Evolutionary conservation across 2,113 vertebrate species (phyloP), one percentile per base, ranked within the genome.

Genomic region (Grantiella picta): DNA sequence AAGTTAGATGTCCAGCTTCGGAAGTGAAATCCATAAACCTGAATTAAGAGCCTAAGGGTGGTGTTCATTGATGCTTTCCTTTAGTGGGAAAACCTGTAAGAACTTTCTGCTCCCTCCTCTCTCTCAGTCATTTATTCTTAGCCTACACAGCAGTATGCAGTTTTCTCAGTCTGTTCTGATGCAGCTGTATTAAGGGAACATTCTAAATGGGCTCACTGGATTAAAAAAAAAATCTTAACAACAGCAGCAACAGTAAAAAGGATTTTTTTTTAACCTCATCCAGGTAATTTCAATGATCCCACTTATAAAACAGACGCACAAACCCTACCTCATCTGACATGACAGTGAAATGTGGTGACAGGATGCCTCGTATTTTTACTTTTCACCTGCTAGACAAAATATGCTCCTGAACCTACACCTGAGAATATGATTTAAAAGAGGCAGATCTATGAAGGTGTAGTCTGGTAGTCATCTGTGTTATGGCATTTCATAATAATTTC

Each of bases 111-210:
- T 92, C n/a, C 15, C 25, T 77, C 7, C 7, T 71, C 10, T 86
- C 45, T 76, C 45, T 10, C n/a, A 27, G 19, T 81, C 81, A 78
- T 85, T 93, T 95, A 88, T 89, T 91, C 88, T 84, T 63, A 91
- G 47, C 72, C 45, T 54, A 45, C 38, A 54, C 52, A 81, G 35
- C 42, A 75, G 10, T 63, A 50, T 83, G 45, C 14, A 66, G 31
- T 73, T 94, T 92, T 83, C 45, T 96, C 64, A 65, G 9, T 50
- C 54, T 83, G 10, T 66, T 77, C 45, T 70, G 59, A 54, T 54
- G 28, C 42, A 89, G 11, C 10, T 86, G 36, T 68, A 40, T 53
- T 23, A 25, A 54, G 54, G 68, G 8, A 73, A 69, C 38, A 69
- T 45, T 81, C n/a, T 24, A 94, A 80, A 92, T 38, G 14, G 2